Evolutionary conservation across 2,888 invertebrate genomes (phyloP).

Genomic region (Trichogramma evanescens): DNA sequence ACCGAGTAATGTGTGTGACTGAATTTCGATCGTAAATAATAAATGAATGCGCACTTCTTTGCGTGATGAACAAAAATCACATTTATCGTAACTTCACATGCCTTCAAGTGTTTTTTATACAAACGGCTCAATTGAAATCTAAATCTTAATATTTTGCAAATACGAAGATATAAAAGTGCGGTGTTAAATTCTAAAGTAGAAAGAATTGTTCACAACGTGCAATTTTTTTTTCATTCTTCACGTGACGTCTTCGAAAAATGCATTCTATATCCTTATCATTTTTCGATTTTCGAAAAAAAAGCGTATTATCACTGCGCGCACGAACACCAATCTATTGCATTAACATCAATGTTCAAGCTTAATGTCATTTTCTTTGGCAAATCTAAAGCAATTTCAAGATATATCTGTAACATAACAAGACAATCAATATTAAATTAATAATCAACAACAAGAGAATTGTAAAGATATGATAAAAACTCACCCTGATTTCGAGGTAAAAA

Average conservation of each 20-base stretch:
- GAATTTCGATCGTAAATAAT: no score
- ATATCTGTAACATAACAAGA: constrained; percentile 2
- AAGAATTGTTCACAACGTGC: constrained; percentile 16
- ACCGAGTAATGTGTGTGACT: no score
- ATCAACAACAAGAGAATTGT: neutral
- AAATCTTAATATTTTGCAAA: constrained; percentile 3
- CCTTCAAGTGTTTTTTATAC: no score
- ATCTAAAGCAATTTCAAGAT: constrained; percentile 30
- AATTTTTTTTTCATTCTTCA: constrained; percentile 1
- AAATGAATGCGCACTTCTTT: no score
- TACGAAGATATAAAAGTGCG: constrained; percentile 20
- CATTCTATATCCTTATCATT: constrained; percentile 4
- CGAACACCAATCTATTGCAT: constrained; percentile 7
- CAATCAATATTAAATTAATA: neutral
- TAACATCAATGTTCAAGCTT: constrained; percentile 20
- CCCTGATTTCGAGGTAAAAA: constrained; percentile 14
- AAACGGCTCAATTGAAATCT: constrained; percentile 2
- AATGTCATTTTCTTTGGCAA: constrained; percentile 41
- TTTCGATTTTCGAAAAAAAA: neutral
- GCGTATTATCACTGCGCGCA: constrained; percentile 7
- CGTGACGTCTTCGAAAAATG: constrained; percentile 12
- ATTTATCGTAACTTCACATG: no score
- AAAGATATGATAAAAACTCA: neutral
- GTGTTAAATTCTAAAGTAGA: constrained; percentile 6
- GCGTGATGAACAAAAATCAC: no score